Evolutionary conservation across 30 jellyfish, hydroid and myxozoan species (phyloP).

Genomic region (Chironex yamaguchii): DNA sequence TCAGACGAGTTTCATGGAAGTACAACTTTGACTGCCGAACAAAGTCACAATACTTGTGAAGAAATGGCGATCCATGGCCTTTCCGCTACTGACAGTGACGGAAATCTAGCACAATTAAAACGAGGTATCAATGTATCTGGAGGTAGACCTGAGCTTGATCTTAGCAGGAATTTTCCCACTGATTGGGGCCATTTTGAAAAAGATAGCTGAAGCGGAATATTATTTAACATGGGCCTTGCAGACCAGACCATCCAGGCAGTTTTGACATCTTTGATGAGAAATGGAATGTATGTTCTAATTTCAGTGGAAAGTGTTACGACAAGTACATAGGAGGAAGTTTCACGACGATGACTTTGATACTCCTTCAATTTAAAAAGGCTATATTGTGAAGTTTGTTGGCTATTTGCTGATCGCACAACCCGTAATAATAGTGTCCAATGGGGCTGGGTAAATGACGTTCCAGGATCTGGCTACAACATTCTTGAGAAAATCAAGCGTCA

Average conservation of each 20-base stretch:
- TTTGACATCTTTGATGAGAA: not conserved
- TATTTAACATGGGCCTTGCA: slow-evolving; percentile 46
- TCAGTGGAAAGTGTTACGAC: slow-evolving; percentile 3
- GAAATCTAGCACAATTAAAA: too few species aligned
- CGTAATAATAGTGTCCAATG: not conserved
- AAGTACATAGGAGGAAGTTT: not conserved
- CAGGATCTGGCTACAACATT: not conserved
- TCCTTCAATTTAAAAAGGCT: slow-evolving; percentile 11
- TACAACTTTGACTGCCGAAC: too few species aligned
- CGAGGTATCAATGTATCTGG: too few species aligned
- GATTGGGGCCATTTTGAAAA: slow-evolving; percentile 34
- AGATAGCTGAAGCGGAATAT: not conserved
- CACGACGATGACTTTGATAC: slow-evolving; percentile 39
- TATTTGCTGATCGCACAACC: slow-evolving; percentile 41
- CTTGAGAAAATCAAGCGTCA: not conserved
- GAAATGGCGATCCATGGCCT: too few species aligned
- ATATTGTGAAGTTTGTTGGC: slow-evolving; percentile 49
- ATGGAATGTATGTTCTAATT: not conserved
- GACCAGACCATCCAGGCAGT: slow-evolving; percentile 17
- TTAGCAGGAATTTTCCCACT: not conserved
- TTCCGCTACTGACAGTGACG: too few species aligned
- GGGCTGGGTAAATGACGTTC: slow-evolving; percentile 26
- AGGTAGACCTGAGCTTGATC: too few species aligned
- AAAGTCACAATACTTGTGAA: too few species aligned
- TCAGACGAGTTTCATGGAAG: too few species aligned